A percentile compares a stretch with the other conserved stretches of the same genome.
Conservation (phyloP, 2,113 vertebrate species). For the Forbesichthys agassizii region DNA sequence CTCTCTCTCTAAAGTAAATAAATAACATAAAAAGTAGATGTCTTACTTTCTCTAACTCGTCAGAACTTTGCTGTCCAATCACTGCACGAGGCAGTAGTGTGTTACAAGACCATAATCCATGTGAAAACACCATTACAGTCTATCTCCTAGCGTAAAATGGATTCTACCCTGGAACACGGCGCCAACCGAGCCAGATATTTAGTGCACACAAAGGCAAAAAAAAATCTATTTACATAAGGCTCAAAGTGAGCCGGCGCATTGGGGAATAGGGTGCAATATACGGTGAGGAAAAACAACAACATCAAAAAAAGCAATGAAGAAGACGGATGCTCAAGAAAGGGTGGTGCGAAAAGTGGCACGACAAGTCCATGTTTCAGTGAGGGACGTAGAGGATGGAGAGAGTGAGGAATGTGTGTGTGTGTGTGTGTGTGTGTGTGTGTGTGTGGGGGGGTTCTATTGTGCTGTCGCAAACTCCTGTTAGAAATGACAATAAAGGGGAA, state of each 20-base stretch:
- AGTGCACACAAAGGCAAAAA: constrained; percentile 49
- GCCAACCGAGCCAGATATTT: constrained; percentile 58
- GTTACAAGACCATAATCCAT: constrained; percentile 52
- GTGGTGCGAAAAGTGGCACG: constrained; percentile 45
- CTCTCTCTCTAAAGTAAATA: too few relatives aligned
- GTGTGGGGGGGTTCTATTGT: constrained; percentile 34
- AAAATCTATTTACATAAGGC: constrained; percentile 63
- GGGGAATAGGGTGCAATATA: neutral
- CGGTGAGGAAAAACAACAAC: constrained; percentile 3
- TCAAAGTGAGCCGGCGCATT: neutral
- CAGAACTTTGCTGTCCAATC: constrained; percentile 5
- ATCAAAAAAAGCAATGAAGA: constrained; percentile 55
- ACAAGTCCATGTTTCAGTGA: constrained; percentile 60
- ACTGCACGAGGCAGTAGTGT: constrained; percentile 13
- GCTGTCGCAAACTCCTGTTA: constrained; percentile 42
- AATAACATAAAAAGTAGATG: too few relatives aligned
- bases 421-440: too few relatives aligned
- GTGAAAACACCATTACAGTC: constrained; percentile 51
- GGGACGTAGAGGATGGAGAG: constrained; percentile 19
- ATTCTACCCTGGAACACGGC: constrained; percentile 54
- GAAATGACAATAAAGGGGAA: constrained; percentile 59
- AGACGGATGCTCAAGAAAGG: constrained; percentile 55
- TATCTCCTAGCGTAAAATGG: constrained; percentile 51
- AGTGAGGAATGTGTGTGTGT: too few relatives aligned
- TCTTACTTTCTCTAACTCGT: too few relatives aligned